Percentiles rank a stretch among this genome's conserved stretches.
These are phyloP conservation scores for Hippopotamyrus pictus DNA, from an alignment of 2,797 vertebrate genomes.

Conservation along the genomic window DNA sequence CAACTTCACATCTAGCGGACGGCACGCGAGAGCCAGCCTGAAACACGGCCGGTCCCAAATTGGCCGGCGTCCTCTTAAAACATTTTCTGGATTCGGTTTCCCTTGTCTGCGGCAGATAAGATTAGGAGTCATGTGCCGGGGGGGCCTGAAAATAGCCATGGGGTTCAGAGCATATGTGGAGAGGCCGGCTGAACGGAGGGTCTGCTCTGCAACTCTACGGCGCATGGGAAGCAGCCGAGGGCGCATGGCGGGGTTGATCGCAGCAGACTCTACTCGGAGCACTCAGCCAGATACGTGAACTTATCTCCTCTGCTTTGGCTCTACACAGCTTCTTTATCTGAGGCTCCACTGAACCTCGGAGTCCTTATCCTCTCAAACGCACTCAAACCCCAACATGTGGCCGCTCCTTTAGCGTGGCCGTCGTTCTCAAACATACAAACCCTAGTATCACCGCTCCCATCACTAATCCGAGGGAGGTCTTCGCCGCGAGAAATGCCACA, in stretches of 20 bases:
- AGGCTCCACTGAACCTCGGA: background rate
- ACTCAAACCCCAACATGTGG: background rate
- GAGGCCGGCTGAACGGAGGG: background rate
- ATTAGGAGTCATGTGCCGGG: background rate
- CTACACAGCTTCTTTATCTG: background rate
- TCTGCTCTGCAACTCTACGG: background rate
- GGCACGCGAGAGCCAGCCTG: background rate
- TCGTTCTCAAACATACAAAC: background rate
- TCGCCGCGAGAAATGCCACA: background rate
- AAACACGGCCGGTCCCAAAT: background rate
- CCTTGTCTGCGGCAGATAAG: background rate
- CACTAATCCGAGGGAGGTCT: background rate
- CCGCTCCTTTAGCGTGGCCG: background rate
- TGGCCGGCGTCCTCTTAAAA: background rate
- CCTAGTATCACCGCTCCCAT: background rate
- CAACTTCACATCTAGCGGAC: background rate
- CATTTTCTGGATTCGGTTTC: background rate
- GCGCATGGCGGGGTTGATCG: background rate
- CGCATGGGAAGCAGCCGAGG: background rate
- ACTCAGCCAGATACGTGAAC: background rate
- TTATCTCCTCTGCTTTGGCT: background rate
- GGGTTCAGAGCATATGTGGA: background rate
- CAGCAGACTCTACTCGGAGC: background rate
- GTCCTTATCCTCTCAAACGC: background rate
- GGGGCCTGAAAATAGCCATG: background rate